Percentiles rank a stretch among this genome's conserved stretches.
Evolutionary conservation across 30 jellyfish, hydroid and myxozoan species (phyloP).

Genomic region (Cassiopea xamachana): DNA sequence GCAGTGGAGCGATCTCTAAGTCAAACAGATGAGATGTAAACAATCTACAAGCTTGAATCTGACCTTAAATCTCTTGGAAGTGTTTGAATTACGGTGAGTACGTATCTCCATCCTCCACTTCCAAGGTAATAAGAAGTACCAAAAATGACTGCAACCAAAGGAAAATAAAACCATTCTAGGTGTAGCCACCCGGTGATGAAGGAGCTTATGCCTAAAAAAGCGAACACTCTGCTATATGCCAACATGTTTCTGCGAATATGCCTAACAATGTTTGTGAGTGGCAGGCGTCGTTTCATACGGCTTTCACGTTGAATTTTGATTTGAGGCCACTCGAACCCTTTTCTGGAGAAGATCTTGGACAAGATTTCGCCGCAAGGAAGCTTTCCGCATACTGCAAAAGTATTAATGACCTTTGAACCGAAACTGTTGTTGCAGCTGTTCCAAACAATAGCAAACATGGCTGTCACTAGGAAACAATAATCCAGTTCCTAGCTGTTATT

Average conservation of each 20-base stretch:
- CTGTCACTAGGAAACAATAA: no score
- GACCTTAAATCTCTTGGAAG: constrained; percentile 72
- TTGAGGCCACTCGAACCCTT: not conserved
- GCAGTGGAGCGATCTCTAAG: no score
- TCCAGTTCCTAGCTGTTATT: no score
- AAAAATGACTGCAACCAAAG: constrained; percentile 31
- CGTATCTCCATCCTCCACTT: constrained; percentile 79
- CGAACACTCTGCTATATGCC: constrained; percentile 32
- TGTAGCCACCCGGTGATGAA: constrained; percentile 53
- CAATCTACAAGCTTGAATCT: not conserved
- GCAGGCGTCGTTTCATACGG: constrained; percentile 29
- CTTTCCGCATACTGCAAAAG: no score
- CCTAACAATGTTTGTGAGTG: constrained; percentile 13
- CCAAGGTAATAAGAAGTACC: constrained; percentile 45
- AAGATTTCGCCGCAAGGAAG: no score
- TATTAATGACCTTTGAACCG: not conserved
- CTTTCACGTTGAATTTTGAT: not conserved
- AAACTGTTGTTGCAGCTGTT: not conserved
- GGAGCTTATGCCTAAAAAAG: constrained; percentile 51
- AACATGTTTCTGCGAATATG: constrained; percentile 62
- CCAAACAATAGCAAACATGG: no score
- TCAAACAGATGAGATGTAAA: not conserved
- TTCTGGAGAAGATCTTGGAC: no score
- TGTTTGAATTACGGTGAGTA: constrained; percentile 41
- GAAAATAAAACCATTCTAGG: constrained; percentile 54